Evolutionary conservation across 2,888 invertebrate genomes (phyloP).

Genomic region (Nebria salina): DNA sequence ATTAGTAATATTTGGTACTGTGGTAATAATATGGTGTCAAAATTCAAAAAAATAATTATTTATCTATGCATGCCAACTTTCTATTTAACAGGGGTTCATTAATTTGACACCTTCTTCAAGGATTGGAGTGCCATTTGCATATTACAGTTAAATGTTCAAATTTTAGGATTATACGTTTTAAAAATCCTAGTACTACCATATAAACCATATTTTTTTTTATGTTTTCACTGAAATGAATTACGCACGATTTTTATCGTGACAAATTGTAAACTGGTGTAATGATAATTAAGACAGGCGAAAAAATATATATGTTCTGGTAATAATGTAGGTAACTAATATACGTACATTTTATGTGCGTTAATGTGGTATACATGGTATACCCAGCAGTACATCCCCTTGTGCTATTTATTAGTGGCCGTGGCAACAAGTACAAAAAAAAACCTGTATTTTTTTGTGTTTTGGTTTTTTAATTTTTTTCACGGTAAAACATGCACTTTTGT

Average conservation of each 20-base stretch:
- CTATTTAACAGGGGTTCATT: no score
- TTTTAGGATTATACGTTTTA: no score
- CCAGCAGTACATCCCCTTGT: not conserved
- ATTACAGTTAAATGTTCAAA: no score
- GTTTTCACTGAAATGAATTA: slow-evolving; percentile 1
- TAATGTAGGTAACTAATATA: not conserved
- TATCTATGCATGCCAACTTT: no score
- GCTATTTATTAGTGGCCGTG: not conserved
- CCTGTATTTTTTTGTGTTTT: not conserved
- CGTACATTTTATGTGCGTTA: slow-evolving; percentile 1
- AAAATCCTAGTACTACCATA: no score
- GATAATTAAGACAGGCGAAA: slow-evolving; percentile 23
- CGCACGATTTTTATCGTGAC: slow-evolving; percentile 33
- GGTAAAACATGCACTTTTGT: not conserved
- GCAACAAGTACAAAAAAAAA: not conserved
- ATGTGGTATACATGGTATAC: not conserved
- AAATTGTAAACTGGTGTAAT: slow-evolving; percentile 42
- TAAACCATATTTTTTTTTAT: not conserved
- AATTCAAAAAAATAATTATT: no score
- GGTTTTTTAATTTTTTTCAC: not conserved
- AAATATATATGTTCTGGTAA: not conserved
- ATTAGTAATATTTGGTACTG: no score
- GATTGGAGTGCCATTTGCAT: no score
- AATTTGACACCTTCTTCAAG: no score
- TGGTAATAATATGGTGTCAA: no score